phyloP scores from a whole-genome alignment of 2,797 vertebrate genomes.

The Mallotus villosus region DNA sequence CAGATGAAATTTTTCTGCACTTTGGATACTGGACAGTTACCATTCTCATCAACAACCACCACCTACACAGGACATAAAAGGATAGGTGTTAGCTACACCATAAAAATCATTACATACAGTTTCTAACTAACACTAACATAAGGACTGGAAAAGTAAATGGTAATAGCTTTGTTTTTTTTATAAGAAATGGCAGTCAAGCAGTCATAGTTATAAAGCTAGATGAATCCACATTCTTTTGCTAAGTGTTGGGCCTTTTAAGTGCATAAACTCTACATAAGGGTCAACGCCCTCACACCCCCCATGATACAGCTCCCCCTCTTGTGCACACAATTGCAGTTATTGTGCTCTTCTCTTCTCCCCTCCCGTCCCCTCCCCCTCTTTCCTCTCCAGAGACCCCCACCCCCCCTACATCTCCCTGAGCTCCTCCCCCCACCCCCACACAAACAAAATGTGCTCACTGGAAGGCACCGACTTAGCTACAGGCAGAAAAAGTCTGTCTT shows the following conservation, averaged over 20 bases:
- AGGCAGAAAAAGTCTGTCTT: slow-evolving; percentile 16
- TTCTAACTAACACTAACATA: background rate
- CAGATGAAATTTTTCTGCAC: slow-evolving; percentile 98
- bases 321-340: slow-evolving; percentile 76
- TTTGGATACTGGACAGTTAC: slow-evolving; percentile 85
- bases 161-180: background rate
- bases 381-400: slow-evolving; percentile 72
- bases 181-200: background rate
- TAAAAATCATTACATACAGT: background rate
- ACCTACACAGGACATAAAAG: slow-evolving; percentile 67
- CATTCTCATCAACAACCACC: slow-evolving; percentile 88
- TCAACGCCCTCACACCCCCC: slow-evolving; percentile 50
- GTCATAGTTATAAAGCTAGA: background rate
- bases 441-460: slow-evolving; percentile 69
- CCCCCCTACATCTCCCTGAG: slow-evolving; percentile 68
- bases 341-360: slow-evolving; percentile 66
- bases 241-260: slow-evolving; percentile 10
- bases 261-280: slow-evolving; percentile 47
- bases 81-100: background rate
- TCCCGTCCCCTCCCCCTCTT: slow-evolving; percentile 66
- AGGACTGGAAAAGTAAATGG: background rate
- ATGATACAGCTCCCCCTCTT: slow-evolving; percentile 61
- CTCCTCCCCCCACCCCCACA: slow-evolving; percentile 74
- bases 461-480: slow-evolving; percentile 49
- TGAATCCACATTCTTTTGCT: background rate